Evolutionary conservation across 2,888 invertebrate genomes (phyloP).

Genomic region (Troilus luridus): DNA sequence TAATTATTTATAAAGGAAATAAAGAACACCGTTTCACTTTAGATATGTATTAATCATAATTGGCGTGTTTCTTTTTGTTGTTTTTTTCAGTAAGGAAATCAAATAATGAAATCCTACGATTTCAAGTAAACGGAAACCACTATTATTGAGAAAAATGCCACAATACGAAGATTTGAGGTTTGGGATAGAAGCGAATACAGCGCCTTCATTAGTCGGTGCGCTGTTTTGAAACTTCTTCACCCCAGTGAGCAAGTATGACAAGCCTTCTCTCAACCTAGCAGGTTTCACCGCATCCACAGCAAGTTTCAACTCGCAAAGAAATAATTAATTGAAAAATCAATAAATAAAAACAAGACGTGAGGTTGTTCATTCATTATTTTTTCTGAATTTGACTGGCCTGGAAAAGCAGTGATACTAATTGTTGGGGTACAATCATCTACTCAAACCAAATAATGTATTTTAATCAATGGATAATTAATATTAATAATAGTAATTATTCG

Average conservation of each 20-base stretch:
- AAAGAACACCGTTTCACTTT: too few species aligned
- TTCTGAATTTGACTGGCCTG: too few species aligned
- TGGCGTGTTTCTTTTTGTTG: not conserved
- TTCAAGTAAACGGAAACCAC: not conserved
- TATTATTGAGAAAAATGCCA: not conserved
- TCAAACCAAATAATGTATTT: too few species aligned
- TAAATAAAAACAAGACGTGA: too few species aligned
- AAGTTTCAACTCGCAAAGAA: not conserved
- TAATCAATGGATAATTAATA: too few species aligned
- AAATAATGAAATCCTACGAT: not conserved
- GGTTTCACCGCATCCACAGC: not conserved
- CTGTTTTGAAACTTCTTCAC: not conserved
- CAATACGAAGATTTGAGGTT: not conserved
- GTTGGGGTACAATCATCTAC: too few species aligned
- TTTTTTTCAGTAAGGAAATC: not conserved
- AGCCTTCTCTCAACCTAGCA: not conserved
- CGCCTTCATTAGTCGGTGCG: not conserved
- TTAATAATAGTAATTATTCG: too few species aligned
- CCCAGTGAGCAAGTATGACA: conserved; percentile 32
- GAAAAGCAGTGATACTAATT: too few species aligned
- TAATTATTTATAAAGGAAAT: too few species aligned
- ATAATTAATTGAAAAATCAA: not conserved
- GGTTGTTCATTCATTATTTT: too few species aligned
- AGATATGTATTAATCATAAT: too few species aligned
- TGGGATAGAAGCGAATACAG: not conserved